These are phyloP conservation scores for Todiramphus saurophagus DNA, from an alignment of 2,113 vertebrate genomes.

Conservation along the genomic window DNA sequence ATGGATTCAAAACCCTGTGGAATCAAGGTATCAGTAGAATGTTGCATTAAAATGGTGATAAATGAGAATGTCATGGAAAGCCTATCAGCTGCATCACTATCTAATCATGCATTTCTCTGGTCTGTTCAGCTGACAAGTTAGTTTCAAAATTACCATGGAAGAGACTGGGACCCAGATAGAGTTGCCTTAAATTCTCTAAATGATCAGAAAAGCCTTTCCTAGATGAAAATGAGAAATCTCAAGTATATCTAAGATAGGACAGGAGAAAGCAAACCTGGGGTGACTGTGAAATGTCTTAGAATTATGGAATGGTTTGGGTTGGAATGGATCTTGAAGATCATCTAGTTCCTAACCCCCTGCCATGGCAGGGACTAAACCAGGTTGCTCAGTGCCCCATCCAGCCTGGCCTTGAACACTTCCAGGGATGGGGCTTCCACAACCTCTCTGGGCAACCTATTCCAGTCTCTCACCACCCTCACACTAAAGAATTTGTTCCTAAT, in stretches of 20 bases:
- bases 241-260: not conserved
- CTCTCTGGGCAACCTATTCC: not conserved
- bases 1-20: not conserved
- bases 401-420: not conserved
- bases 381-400: not conserved
- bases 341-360: not conserved
- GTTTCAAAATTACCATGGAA: not conserved
- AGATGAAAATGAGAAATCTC: not conserved
- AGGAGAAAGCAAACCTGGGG: not conserved
- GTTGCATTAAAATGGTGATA: not conserved
- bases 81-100: not conserved
- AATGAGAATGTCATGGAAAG: not conserved
- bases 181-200: not conserved
- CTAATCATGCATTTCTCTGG: not conserved
- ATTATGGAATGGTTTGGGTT: not conserved
- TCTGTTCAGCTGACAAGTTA: not conserved
- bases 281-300: not conserved
- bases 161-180: not conserved
- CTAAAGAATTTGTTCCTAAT: not conserved
- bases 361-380: not conserved
- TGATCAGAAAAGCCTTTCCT: not conserved
- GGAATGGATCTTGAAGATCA: not conserved
- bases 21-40: not conserved
- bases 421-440: not conserved
- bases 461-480: not conserved